Conservation (phyloP, 1,140 invertebrate species). For the Halictus rubicundus region DNA sequence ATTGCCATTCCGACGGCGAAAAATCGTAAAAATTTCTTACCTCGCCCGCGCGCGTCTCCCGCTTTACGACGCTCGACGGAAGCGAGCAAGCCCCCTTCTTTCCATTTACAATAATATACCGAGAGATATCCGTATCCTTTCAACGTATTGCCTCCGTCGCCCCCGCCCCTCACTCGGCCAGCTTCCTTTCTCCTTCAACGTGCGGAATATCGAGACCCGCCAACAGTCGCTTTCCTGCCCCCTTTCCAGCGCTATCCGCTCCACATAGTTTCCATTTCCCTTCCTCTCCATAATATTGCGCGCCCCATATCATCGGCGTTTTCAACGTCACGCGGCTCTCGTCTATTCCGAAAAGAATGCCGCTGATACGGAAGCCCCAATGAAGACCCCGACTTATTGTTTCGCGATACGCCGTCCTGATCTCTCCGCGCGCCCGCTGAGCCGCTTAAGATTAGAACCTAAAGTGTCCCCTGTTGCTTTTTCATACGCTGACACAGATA, state of each 20-base stretch:
- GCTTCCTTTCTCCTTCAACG: background rate
- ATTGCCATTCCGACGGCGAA: background rate
- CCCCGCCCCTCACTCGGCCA: no score
- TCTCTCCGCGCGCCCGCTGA: no score
- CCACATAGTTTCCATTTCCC: background rate
- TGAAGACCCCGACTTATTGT: no score
- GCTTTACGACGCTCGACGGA: background rate
- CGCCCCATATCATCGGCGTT: background rate
- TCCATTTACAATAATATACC: conserved; percentile 5
- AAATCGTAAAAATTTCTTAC: conserved; percentile 6
- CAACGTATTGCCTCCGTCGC: background rate
- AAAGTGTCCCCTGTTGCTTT: no score
- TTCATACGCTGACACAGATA: no score
- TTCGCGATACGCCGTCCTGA: no score
- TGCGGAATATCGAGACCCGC: background rate
- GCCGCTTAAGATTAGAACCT: no score
- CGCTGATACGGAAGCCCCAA: no score
- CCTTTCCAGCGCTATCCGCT: background rate
- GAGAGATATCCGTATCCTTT: conserved; percentile 9
- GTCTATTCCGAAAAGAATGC: no score
- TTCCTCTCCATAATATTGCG: background rate
- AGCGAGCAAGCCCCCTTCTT: background rate
- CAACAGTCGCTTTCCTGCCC: background rate
- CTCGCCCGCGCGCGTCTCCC: background rate
- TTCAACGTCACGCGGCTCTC: background rate